Percentiles rank a stretch among this genome's conserved stretches.
Evolutionary conservation across 2,113 vertebrate species (phyloP).

Genomic region (Cathartes aura): DNA sequence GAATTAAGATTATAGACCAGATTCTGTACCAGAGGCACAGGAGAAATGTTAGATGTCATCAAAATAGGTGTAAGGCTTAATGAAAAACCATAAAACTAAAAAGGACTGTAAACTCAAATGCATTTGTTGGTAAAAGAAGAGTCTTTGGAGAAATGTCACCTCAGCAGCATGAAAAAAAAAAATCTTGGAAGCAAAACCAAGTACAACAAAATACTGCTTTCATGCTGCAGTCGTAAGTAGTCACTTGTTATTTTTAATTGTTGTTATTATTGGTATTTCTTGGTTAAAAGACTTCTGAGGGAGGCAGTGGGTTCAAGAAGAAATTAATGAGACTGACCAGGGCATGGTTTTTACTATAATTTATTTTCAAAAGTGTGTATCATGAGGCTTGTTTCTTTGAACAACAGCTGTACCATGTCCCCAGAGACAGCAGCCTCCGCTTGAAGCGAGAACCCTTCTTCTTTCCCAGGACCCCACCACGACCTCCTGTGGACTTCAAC

Average conservation of each 20-base stretch:
- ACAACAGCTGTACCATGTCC: background rate
- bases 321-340: background rate
- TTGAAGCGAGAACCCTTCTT: background rate
- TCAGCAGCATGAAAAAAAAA: background rate
- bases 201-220: background rate
- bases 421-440: background rate
- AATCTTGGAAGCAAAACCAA: background rate
- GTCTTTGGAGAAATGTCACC: background rate
- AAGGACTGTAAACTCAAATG: background rate
- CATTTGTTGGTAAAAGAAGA: background rate
- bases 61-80: background rate
- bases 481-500: background rate
- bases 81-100: background rate
- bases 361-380: background rate
- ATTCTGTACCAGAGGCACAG: background rate
- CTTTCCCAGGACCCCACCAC: background rate
- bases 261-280: background rate
- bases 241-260: background rate
- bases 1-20: background rate
- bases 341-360: background rate
- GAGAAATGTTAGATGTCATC: background rate
- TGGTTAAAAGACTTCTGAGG: background rate
- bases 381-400: background rate
- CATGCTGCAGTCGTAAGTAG: background rate
- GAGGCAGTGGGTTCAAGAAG: background rate